Base-by-base conservation (phyloP, 2,113 vertebrate species). In the Pteruthius melanotis region DNA sequence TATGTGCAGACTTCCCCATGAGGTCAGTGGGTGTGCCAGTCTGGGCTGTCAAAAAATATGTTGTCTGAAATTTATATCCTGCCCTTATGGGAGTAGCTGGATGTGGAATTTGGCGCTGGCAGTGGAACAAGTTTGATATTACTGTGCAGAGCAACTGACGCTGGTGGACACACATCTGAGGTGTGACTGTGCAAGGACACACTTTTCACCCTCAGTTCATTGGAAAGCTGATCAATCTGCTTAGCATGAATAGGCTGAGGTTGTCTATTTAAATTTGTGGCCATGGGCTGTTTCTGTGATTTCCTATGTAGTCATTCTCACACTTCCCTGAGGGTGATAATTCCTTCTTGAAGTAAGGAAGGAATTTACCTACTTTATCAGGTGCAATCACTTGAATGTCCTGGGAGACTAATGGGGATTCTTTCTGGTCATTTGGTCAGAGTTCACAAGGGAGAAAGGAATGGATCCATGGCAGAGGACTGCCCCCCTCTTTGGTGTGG, bases 11-110 rank as follows among this genome's bases (percentile, higher is more conserved):
- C 35, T 68, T 96, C 92, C 88, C 85, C 85, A 95, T 96, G 95
- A 97, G 56, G 85, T 97, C 96, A 97, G 83, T 42, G 95, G 95
- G 93, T 94, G 95, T 95, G 93, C 92, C 93, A 97, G 90, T 92
- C 90, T 93, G 68, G 60, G 49, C 52, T 94, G 95, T 93, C 66
- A 86, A 74, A 81, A 94, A 69, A 23, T 83, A 86, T 11, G 50
- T 50, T 89, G 35, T 74, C 61, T 94, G 89, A 95, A 83, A 94
- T 92, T 88, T 79, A 88, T 72, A 76, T 61, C 54, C 68, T 50
- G 24, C 50, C 12, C 59, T 74, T 79, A 7, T 37, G 94, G 83
- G 90, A 93, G 40, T 74, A 88, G 57, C 56, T 80, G 76, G 71
- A 86, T 1, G 0, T 63, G 74, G 83, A 90, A 83, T 69, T 90